Evolutionary conservation across 2,797 vertebrate species (phyloP), one percentile per base, ranked within the genome.

Genomic region (Malurus splendens): DNA sequence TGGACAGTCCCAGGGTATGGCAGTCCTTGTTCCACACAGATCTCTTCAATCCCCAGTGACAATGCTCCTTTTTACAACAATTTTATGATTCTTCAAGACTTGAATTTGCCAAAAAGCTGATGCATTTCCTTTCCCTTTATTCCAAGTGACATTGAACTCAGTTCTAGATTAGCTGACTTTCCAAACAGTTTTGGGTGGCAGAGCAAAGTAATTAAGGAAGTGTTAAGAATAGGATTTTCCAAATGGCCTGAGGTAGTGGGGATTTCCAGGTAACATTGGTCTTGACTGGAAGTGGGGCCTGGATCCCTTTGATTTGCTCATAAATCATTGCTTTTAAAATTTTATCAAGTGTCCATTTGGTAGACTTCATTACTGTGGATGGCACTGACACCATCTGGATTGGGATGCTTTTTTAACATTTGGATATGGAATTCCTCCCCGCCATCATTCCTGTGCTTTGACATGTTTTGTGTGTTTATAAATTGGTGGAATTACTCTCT

Each of bases 401-500:
- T 12, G 44, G 47, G 77, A 59, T 61, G 36, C 22, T 51, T 70
- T 56, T 54, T 67, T 76, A 84, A 73, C 74, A 6, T 87, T 92
- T 74, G 77, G 73, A 66, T 76, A 27, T 75, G 38, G 75, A 92
- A 55, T 84, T 92, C 73, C 80, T 82, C 25, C 61, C 50, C 14
- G 7, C 45, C 36, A 12, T 62, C 73, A 33, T 82, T 92, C 48
- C 32, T 45, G 59, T 91, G 72, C 84, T 79, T 78, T 64, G 67
- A 85, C 74, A 84, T 93, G 73, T 86, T 92, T 51, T 89, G 27
- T 88, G 59, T 87, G 83, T 94, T 94, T 94, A 89, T 90, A 70
- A 92, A 89, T 87, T 5, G 50, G 60, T 93, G 87, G 79, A 86
- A 87, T 91, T 89, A 67, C 74, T 92, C 79, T 95, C 92, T 95